Evolutionary conservation across 2,113 vertebrate genomes (phyloP).

Genomic region (Phalacrocorax pelagicus): DNA sequence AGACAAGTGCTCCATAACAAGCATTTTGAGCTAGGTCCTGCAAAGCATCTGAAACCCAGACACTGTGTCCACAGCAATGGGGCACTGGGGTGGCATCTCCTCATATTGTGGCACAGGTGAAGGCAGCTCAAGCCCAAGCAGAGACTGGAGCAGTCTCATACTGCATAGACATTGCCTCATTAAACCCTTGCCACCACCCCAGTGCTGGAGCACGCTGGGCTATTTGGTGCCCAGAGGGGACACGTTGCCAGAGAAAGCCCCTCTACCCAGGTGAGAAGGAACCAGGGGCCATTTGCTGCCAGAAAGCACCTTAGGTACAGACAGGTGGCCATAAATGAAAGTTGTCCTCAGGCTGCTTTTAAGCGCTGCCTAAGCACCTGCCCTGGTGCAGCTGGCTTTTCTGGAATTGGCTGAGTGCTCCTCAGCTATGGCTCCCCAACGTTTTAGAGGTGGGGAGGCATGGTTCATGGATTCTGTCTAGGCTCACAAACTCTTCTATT

Average conservation of each 20-base stretch:
- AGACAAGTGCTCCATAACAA: not conserved
- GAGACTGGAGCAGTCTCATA: not conserved
- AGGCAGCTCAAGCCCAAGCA: rapidly evolving
- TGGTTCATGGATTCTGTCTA: not conserved
- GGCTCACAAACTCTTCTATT: not conserved
- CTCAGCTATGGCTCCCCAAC: not conserved
- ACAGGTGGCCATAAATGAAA: not conserved
- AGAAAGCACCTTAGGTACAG: not conserved
- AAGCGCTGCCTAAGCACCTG: not conserved
- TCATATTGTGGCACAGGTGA: not conserved
- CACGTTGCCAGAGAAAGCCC: not conserved
- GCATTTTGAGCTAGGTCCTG: not conserved
- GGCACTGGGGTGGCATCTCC: too few species aligned
- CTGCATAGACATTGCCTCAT: rapidly evolving
- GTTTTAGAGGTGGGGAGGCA: not conserved
- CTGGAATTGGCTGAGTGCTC: not conserved
- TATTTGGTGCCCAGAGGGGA: not conserved
- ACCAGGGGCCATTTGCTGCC: not conserved
- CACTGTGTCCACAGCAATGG: not conserved
- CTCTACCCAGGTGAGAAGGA: not conserved
- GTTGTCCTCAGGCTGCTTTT: not conserved
- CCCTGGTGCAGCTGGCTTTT: not conserved
- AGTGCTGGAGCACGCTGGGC: not conserved
- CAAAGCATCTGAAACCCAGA: not conserved
- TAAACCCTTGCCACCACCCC: not conserved